These are phyloP conservation scores for Pasiphila rectangulata DNA, from an alignment of 2,888 invertebrate genomes.

Conservation along the genomic window DNA sequence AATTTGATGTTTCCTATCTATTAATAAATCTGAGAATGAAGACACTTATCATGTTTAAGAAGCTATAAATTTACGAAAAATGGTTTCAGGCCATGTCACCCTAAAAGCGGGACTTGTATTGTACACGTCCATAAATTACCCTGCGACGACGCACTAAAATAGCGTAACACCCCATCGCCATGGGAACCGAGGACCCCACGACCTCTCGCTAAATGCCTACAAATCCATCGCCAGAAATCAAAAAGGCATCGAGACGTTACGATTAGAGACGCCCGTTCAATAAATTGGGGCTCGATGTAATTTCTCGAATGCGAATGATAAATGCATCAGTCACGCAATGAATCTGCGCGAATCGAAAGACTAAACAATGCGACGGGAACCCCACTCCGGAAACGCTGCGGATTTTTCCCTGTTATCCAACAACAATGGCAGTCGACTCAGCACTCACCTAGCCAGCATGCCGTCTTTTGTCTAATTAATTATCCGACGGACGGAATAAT, in stretches of 20 bases:
- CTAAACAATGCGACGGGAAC: conserved; percentile 58
- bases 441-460: conserved; percentile 59
- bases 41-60: conserved; percentile 32
- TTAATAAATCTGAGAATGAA: conserved; percentile 32
- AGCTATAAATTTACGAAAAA: conserved; percentile 62
- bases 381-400: conserved; percentile 59
- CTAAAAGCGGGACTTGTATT: conserved; percentile 69
- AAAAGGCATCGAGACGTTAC: conserved; percentile 69
- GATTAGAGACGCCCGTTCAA: conserved; percentile 73
- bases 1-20: conserved; percentile 28
- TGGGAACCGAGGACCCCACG: conserved; percentile 66
- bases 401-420: conserved; percentile 69
- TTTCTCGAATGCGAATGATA: conserved; percentile 60
- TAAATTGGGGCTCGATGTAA: conserved; percentile 66
- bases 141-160: conserved; percentile 74
- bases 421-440: conserved; percentile 61
- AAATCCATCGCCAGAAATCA: conserved; percentile 71
- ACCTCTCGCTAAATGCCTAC: conserved; percentile 66
- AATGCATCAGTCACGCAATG: conserved; percentile 67
- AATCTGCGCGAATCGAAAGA: conserved; percentile 61
- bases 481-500: conserved; percentile 72
- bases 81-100: conserved; percentile 58
- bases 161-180: conserved; percentile 75
- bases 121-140: conserved; percentile 72
- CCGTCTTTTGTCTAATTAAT: conserved; percentile 74